Evolutionary conservation across 2,113 vertebrate species (phyloP).

Genomic region (Halichoerus grypus): DNA sequence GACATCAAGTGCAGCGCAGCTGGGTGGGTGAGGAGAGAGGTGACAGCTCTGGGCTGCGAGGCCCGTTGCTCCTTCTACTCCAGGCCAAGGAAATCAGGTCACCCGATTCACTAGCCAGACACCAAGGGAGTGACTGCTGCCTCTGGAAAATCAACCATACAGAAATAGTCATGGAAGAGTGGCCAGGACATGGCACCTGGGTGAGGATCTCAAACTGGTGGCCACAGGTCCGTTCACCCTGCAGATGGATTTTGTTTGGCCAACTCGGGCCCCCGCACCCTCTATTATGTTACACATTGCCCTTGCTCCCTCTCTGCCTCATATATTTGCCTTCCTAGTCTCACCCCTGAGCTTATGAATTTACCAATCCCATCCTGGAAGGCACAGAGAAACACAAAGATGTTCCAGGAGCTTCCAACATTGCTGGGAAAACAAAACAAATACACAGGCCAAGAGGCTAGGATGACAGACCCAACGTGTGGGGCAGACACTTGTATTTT

Average conservation of each 20-base stretch:
- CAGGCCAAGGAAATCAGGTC: conserved; percentile 56
- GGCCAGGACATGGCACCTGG: background rate
- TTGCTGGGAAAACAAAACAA: background rate
- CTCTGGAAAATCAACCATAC: background rate
- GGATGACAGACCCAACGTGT: background rate
- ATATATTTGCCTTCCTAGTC: background rate
- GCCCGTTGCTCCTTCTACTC: background rate
- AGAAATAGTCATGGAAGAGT: background rate
- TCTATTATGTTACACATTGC: background rate
- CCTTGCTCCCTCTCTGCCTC: background rate
- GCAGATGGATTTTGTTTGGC: background rate
- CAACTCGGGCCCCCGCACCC: too few relatives aligned
- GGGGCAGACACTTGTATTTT: background rate
- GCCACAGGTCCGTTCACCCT: background rate
- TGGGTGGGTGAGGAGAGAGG: conserved; percentile 42
- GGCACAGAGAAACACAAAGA: background rate
- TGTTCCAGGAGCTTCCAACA: background rate
- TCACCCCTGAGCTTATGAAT: background rate
- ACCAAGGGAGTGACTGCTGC: background rate
- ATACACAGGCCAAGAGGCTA: background rate
- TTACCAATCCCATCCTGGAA: background rate
- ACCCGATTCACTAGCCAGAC: background rate
- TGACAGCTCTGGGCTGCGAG: background rate
- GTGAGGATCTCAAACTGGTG: background rate
- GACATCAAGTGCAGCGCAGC: background rate